A percentile compares a stretch with the other conserved stretches of the same genome.
Evolutionary conservation across 2,797 vertebrate species (phyloP).

Genomic region (Notoglanidium macrostoma): DNA sequence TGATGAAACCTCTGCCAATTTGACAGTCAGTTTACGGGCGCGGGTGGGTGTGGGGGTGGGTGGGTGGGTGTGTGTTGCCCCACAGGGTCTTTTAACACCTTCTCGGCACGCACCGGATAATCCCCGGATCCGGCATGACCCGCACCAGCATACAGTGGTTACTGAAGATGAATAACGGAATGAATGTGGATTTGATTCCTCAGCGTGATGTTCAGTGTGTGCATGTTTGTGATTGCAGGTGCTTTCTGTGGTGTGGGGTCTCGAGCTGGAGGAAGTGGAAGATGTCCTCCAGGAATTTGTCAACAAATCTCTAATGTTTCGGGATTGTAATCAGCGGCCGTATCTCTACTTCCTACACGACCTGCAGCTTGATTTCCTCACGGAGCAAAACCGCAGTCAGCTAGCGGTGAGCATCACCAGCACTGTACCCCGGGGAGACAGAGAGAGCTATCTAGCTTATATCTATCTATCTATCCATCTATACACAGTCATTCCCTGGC

Average conservation of each 20-base stretch:
- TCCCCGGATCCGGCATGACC: background rate
- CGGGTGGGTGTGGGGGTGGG: too few relatives aligned
- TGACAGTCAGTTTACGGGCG: background rate
- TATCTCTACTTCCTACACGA: slow-evolving; percentile 94
- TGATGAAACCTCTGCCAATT: background rate
- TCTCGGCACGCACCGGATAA: background rate
- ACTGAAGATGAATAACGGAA: background rate
- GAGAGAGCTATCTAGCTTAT: background rate
- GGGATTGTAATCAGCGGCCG: slow-evolving; percentile 86
- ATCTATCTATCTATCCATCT: background rate
- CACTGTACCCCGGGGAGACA: background rate
- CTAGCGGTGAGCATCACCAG: slow-evolving; percentile 75
- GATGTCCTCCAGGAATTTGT: slow-evolving; percentile 93
- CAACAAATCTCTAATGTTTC: slow-evolving; percentile 92
- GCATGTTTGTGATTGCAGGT: slow-evolving; percentile 73
- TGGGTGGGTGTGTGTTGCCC: background rate
- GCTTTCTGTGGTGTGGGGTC: slow-evolving; percentile 90
- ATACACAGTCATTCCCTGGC: too few relatives aligned
- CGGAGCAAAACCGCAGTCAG: slow-evolving; percentile 87
- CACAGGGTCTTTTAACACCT: background rate
- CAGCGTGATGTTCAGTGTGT: background rate
- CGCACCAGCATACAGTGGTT: background rate
- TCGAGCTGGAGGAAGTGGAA: slow-evolving; percentile 93
- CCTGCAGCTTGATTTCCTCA: slow-evolving; percentile 94
- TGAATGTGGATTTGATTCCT: background rate